Conservation (phyloP, 2,888 invertebrate genomes). For the Chamaedrilus cognettii region DNA sequence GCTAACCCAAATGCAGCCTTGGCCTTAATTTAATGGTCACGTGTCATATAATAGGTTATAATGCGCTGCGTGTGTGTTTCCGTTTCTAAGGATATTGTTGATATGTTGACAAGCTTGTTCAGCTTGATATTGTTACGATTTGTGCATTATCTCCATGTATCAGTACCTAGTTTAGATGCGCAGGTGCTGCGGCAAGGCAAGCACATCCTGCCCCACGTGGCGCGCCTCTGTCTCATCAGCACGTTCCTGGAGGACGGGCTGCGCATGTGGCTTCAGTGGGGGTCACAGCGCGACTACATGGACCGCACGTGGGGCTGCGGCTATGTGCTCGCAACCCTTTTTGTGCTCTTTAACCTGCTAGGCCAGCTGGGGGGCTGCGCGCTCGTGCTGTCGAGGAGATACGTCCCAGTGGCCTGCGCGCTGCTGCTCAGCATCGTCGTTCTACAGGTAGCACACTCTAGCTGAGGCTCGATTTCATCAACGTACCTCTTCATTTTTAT, state of each 20-base stretch:
- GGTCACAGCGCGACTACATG: conserved; percentile 96
- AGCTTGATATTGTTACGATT: neutral
- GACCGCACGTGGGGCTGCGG: conserved; percentile 93
- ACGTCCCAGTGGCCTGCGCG: conserved; percentile 74
- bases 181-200: conserved; percentile 92
- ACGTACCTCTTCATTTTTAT: neutral
- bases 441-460: conserved; percentile 83
- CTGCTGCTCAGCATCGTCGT: conserved; percentile 94
- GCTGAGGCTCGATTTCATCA: too few species aligned
- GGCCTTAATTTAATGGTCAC: too few species aligned
- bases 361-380: conserved; percentile 96
- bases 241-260: conserved; percentile 99
- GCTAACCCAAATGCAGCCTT: too few species aligned
- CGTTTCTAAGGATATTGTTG: too few species aligned
- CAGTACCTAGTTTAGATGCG: conserved; percentile 29
- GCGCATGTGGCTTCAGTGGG: conserved; percentile 99
- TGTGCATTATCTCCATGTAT: neutral
- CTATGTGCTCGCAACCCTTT: conserved; percentile 88
- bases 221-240: conserved; percentile 93
- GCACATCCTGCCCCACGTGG: conserved; percentile 86
- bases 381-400: conserved; percentile 90
- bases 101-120: too few species aligned
- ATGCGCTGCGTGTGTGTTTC: too few species aligned
- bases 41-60: too few species aligned
- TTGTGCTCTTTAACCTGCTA: conserved; percentile 92